These are phyloP conservation scores for Dioctria rufipes DNA, from an alignment of 2,888 invertebrate species.

Conservation along the genomic window DNA sequence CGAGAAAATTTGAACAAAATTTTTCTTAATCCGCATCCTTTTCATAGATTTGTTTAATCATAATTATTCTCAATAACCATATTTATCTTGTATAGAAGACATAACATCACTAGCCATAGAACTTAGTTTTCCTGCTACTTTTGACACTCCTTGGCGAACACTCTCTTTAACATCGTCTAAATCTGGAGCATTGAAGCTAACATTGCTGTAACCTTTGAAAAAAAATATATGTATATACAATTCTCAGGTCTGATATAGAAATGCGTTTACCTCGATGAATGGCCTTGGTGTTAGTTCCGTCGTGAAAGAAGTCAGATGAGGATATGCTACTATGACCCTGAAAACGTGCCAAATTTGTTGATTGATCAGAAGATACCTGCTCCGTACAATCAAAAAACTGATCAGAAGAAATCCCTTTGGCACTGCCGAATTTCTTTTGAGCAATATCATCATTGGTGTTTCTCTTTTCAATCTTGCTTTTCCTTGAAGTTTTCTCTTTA, in stretches of 20 bases:
- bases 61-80: slow-evolving; percentile 74
- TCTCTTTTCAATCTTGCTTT: slow-evolving; percentile 53
- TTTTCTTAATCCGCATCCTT: too few relatives aligned
- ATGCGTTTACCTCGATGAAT: slow-evolving; percentile 58
- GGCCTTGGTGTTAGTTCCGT: slow-evolving; percentile 67
- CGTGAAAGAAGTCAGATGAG: slow-evolving; percentile 95
- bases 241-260: not conserved
- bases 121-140: slow-evolving; percentile 97
- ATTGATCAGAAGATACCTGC: slow-evolving; percentile 74
- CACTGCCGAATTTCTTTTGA: slow-evolving; percentile 96
- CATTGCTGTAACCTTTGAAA: slow-evolving; percentile 64
- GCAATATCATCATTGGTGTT: slow-evolving; percentile 79
- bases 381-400: slow-evolving; percentile 89
- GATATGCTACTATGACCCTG: slow-evolving; percentile 96
- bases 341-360: slow-evolving; percentile 80
- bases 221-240: not conserved
- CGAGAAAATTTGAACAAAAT: too few relatives aligned
- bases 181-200: slow-evolving; percentile 79
- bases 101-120: slow-evolving; percentile 95
- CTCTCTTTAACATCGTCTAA: slow-evolving; percentile 98
- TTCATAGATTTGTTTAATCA: too few relatives aligned
- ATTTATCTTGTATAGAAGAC: slow-evolving; percentile 89
- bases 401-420: slow-evolving; percentile 98
- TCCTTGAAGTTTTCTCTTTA: slow-evolving; percentile 59
- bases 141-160: slow-evolving; percentile 95